These are phyloP conservation scores for Umimayanthus chanpuru DNA, from an alignment of 92 coral and sea anemone genomes.

Conservation along the genomic window DNA sequence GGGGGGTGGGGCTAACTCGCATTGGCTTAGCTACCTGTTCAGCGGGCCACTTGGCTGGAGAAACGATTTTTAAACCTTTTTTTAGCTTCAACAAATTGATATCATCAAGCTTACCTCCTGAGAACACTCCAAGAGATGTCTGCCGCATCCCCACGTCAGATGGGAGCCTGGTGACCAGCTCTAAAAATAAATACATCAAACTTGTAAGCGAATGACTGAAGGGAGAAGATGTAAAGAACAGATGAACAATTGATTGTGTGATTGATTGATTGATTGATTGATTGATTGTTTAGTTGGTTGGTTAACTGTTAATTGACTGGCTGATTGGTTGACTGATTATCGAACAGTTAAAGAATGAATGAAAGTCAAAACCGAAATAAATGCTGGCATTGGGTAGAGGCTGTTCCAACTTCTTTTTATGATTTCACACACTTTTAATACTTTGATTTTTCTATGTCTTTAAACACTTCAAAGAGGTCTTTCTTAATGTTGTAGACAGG, in stretches of 20 bases:
- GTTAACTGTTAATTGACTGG: neutral
- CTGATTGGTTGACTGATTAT: neutral
- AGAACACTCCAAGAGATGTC: conserved; percentile 83
- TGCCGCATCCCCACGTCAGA: conserved; percentile 93
- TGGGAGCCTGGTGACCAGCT: conserved; percentile 93
- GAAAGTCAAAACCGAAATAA: neutral
- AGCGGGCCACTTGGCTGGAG: neutral
- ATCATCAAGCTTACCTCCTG: conserved; percentile 56
- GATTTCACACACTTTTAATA: too few species aligned
- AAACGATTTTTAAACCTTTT: neutral
- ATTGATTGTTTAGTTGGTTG: neutral
- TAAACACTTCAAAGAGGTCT: too few species aligned
- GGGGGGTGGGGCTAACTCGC: neutral
- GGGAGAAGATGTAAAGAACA: neutral
- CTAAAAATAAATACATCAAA: conserved; percentile 45
- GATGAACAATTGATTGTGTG: neutral
- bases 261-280: neutral
- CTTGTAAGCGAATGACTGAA: neutral
- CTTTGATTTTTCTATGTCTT: neutral
- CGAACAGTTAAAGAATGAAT: neutral
- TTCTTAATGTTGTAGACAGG: neutral
- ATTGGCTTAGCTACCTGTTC: too few species aligned
- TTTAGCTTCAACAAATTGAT: neutral
- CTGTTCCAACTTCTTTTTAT: neutral
- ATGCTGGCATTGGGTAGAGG: neutral